phyloP scores from a whole-genome alignment of 2,113 vertebrate genomes.

The Austrofundulus limnaeus region DNA sequence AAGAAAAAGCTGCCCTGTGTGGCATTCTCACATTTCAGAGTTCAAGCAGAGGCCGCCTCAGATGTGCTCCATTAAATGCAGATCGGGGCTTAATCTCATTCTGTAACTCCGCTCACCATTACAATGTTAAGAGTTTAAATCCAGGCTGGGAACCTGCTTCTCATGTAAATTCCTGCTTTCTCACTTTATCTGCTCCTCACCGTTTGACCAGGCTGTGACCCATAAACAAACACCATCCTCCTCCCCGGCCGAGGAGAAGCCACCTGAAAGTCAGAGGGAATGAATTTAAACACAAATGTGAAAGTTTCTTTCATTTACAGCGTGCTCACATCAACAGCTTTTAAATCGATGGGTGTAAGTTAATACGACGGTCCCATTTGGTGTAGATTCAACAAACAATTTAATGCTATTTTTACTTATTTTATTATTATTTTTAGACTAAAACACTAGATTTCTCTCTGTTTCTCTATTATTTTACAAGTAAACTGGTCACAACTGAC shows the following conservation, averaged over 20 bases:
- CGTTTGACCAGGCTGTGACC: conserved; percentile 62
- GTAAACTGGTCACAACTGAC: too few species aligned
- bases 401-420: neutral
- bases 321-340: neutral
- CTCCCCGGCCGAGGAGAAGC: conserved; percentile 13
- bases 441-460: too few species aligned
- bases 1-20: conserved; percentile 75
- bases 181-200: conserved; percentile 51
- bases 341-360: too few species aligned
- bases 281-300: neutral
- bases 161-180: conserved; percentile 70
- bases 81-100: conserved; percentile 79
- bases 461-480: too few species aligned
- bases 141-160: conserved; percentile 74
- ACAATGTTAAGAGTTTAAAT: conserved; percentile 80
- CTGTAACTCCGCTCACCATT: conserved; percentile 78
- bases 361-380: neutral
- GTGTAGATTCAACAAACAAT: conserved; percentile 6
- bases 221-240: conserved; percentile 63
- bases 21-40: conserved; percentile 78
- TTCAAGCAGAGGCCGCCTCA: conserved; percentile 80
- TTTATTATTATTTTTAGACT: too few species aligned
- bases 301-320: neutral
- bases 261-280: conserved; percentile 6
- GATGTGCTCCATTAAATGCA: conserved; percentile 77